phyloP scores from a whole-genome alignment of 2,888 invertebrate species.

The Acrobasis suavella region DNA sequence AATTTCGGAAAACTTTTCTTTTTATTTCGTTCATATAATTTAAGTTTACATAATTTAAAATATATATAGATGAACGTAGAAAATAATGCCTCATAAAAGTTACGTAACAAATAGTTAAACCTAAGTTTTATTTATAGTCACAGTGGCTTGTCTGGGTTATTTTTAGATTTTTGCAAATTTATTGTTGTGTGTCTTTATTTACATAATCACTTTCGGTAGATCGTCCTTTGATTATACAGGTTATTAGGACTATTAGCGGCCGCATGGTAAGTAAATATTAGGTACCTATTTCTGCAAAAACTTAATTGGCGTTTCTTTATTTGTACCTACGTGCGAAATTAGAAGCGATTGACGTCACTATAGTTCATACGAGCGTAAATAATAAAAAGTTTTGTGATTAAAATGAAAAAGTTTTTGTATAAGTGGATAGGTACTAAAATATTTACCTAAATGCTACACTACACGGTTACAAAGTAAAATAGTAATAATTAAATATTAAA shows the following conservation, averaged over 20 bases:
- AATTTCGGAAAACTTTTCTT: no score
- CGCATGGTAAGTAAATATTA: neutral
- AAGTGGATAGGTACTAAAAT: no score
- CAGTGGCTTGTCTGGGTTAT: neutral
- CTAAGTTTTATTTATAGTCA: slow-evolving; percentile 7
- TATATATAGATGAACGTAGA: no score
- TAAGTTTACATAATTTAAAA: no score
- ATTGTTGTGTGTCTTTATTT: slow-evolving; percentile 7
- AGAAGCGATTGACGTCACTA: slow-evolving; percentile 1
- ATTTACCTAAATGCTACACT: no score
- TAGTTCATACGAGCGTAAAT: neutral
- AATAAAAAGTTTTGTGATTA: neutral
- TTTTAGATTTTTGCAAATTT: neutral
- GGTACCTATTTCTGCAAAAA: neutral
- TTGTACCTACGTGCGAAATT: neutral
- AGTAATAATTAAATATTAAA: no score
- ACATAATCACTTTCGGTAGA: slow-evolving; percentile 14
- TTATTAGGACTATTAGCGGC: neutral
- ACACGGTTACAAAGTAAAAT: no score
- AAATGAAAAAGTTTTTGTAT: no score
- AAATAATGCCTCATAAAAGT: neutral
- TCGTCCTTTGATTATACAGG: neutral
- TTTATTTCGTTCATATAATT: no score
- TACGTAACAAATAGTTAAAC: slow-evolving; percentile 12
- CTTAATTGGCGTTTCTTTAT: slow-evolving; percentile 9